Evolutionary conservation across 1,140 invertebrate species (phyloP).

Genomic region (Aphelinus atriplicis): DNA sequence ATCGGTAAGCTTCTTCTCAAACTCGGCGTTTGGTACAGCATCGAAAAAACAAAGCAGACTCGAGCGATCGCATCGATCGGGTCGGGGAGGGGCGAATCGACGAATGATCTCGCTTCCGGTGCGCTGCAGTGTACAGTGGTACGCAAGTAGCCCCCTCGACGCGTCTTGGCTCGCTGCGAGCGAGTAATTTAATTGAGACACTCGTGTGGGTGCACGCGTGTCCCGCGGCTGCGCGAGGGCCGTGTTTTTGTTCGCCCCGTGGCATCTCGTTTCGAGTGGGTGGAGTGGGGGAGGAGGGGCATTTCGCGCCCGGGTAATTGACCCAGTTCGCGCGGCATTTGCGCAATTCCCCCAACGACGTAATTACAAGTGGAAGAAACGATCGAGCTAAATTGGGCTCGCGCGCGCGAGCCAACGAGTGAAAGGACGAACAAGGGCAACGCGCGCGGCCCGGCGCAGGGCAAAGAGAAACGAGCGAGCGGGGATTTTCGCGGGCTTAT

Average conservation of each 20-base stretch:
- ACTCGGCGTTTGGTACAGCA: no score
- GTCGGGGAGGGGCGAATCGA: no score
- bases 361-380: constrained; percentile 37
- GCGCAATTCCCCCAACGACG: constrained; percentile 43
- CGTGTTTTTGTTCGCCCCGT: background rate
- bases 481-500: constrained; percentile 25
- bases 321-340: constrained; percentile 45
- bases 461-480: background rate
- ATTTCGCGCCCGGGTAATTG: constrained; percentile 42
- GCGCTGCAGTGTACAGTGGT: no score
- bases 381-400: constrained; percentile 25
- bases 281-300: background rate
- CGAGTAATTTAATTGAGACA: constrained; percentile 35
- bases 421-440: constrained; percentile 39
- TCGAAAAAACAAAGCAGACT: no score
- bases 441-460: background rate
- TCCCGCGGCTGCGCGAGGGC: background rate
- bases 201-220: background rate
- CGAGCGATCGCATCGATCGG: no score
- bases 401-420: constrained; percentile 20
- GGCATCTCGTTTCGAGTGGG: constrained; percentile 26
- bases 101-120: no score
- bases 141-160: no score
- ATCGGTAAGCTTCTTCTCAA: no score
- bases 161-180: background rate